phyloP scores from a whole-genome alignment of 2,888 invertebrate genomes.

The Gasteruption jaculator region DNA sequence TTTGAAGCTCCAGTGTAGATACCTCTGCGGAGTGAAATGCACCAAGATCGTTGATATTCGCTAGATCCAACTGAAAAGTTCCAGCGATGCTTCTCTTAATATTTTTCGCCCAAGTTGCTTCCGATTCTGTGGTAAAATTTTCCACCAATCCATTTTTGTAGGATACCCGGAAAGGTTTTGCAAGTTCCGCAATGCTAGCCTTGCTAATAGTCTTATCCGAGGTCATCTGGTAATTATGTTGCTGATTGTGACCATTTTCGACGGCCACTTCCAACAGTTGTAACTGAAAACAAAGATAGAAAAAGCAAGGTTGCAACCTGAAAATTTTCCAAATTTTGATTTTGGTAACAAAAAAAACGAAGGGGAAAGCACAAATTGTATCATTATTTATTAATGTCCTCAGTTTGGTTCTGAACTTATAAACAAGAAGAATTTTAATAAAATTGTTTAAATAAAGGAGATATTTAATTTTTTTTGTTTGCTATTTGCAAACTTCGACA shows the following conservation, averaged over 20 bases:
- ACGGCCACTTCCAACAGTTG: slow-evolving; percentile 34
- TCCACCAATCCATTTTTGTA: slow-evolving; percentile 38
- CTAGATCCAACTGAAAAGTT: slow-evolving; percentile 60
- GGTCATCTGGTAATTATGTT: no score
- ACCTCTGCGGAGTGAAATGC: slow-evolving; percentile 45
- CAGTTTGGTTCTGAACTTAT: no score
- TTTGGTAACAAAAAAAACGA: no score
- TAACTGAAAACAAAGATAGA: slow-evolving; percentile 33
- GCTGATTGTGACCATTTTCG: slow-evolving; percentile 36
- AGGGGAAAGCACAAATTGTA: no score
- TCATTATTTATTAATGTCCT: no score
- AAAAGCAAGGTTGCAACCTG: no score
- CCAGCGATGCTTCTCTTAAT: slow-evolving; percentile 65
- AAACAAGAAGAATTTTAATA: no score
- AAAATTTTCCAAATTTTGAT: slow-evolving; percentile 2
- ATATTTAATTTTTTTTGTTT: neutral
- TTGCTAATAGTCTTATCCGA: no score
- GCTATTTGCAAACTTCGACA: no score
- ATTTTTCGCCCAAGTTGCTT: slow-evolving; percentile 65
- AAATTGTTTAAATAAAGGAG: slow-evolving; percentile 5
- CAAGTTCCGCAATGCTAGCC: slow-evolving; percentile 33
- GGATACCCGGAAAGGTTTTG: slow-evolving; percentile 39
- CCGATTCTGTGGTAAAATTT: slow-evolving; percentile 46
- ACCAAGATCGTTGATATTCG: slow-evolving; percentile 31
- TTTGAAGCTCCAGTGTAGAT: no score